Conservation (phyloP, 2,797 vertebrate genomes). For the Danionella dracula region DNA sequence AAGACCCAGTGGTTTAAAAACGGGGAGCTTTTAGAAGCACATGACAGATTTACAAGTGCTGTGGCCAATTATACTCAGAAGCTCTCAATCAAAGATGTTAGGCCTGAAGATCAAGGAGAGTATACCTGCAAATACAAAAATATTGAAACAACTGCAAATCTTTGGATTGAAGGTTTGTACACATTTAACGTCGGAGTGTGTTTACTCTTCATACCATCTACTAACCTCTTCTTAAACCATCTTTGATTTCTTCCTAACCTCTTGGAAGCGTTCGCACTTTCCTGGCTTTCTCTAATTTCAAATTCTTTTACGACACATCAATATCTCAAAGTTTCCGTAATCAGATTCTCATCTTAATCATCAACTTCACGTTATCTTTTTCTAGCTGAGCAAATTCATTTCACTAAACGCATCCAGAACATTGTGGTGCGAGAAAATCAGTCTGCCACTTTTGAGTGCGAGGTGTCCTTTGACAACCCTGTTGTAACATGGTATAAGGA, state of each 20-base stretch:
- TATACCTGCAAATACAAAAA: slow-evolving; percentile 85
- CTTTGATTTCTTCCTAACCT: slow-evolving; percentile 13
- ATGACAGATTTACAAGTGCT: slow-evolving; percentile 80
- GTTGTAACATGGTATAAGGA: slow-evolving; percentile 98
- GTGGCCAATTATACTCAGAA: slow-evolving; percentile 90
- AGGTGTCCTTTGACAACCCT: slow-evolving; percentile 97
- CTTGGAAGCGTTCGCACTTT: background rate
- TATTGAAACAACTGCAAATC: slow-evolving; percentile 85
- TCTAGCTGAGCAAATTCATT: slow-evolving; percentile 96
- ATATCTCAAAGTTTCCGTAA: background rate
- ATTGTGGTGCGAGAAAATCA: slow-evolving; percentile 94
- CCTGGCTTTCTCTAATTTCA: background rate
- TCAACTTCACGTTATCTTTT: slow-evolving; percentile 68
- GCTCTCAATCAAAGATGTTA: slow-evolving; percentile 85
- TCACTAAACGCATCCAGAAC: slow-evolving; percentile 98
- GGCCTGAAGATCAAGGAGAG: slow-evolving; percentile 84
- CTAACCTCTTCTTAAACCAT: slow-evolving; percentile 70
- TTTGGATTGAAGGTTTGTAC: slow-evolving; percentile 94
- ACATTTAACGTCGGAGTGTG: slow-evolving; percentile 42
- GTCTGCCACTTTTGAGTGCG: slow-evolving; percentile 93
- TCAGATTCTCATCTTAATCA: background rate
- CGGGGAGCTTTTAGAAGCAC: slow-evolving; percentile 81
- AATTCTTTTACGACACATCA: background rate
- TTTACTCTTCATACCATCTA: slow-evolving; percentile 35
- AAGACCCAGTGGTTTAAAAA: slow-evolving; percentile 92